A percentile compares a stretch with the other conserved stretches of the same genome.
phyloP scores from a whole-genome alignment of 2,888 invertebrate species.

The Lamellibrachia columna region DNA sequence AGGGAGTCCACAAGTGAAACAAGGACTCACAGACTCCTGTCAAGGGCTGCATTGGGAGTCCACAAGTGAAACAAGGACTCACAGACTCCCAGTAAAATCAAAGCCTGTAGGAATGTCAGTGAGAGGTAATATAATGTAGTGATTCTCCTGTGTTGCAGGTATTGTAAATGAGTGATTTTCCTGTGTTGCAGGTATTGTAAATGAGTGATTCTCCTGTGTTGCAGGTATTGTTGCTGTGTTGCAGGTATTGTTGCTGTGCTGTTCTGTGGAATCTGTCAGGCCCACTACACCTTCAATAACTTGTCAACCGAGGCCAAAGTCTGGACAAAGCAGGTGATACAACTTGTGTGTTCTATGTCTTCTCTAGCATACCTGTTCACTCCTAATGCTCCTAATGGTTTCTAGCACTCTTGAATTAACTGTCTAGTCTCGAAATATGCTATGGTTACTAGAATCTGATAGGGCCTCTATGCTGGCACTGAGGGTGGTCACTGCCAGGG shows the following conservation, averaged over 20 bases:
- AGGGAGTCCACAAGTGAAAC: too few relatives aligned
- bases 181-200: background rate
- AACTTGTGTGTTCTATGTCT: background rate
- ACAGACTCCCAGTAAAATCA: too few relatives aligned
- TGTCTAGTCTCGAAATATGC: too few relatives aligned
- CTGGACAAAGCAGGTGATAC: conserved; percentile 79
- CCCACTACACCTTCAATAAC: conserved; percentile 98
- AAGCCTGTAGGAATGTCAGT: background rate
- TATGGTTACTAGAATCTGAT: too few relatives aligned
- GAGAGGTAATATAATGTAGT: background rate
- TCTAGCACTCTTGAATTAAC: too few relatives aligned
- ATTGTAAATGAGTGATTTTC: background rate
- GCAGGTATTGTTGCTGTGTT: conserved; percentile 68
- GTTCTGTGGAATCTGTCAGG: conserved; percentile 98
- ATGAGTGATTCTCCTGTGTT: background rate
- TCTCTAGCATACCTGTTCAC: too few relatives aligned
- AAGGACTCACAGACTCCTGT: too few relatives aligned
- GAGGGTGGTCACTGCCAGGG: too few relatives aligned
- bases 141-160: background rate
- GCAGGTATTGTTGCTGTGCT: conserved; percentile 89
- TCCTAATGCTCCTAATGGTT: too few relatives aligned
- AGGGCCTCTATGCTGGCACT: too few relatives aligned
- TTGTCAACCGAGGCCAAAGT: conserved; percentile 85
- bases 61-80: too few relatives aligned
- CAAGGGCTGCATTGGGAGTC: too few relatives aligned